phyloP scores from a whole-genome alignment of 1,140 invertebrate genomes.

The Hypsibius dujardini region DNA sequence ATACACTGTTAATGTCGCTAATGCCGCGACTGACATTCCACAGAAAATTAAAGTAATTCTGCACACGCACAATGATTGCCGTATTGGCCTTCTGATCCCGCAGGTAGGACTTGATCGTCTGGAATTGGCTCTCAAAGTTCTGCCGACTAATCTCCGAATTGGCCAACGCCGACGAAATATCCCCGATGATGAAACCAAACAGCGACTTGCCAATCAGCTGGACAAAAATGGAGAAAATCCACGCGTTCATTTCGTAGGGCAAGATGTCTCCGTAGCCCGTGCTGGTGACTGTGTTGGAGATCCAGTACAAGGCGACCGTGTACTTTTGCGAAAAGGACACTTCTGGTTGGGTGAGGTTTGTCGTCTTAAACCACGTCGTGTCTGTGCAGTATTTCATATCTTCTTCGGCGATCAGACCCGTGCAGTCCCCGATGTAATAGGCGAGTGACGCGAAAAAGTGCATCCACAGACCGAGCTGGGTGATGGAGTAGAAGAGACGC shows the following conservation, averaged over 20 bases:
- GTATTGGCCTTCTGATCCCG: background rate
- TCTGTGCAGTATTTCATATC: background rate
- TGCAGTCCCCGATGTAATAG: background rate
- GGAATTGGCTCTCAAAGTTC: slow-evolving; percentile 5
- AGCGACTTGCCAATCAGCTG: background rate
- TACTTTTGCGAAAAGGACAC: slow-evolving; percentile 1
- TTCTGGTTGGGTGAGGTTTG: background rate
- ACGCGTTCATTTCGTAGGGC: background rate
- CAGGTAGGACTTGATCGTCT: background rate
- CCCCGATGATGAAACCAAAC: background rate
- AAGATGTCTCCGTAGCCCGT: slow-evolving; percentile 22
- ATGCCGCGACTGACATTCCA: background rate
- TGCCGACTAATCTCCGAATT: background rate
- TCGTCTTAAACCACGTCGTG: background rate
- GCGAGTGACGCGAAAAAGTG: background rate
- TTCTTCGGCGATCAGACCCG: background rate
- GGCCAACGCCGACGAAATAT: slow-evolving; percentile 4
- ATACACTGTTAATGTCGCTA: background rate
- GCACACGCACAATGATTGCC: background rate
- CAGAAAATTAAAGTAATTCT: slow-evolving; percentile 6
- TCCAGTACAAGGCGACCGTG: slow-evolving; percentile 22
- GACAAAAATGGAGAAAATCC: background rate
- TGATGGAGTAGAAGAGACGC: background rate
- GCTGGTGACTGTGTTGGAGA: slow-evolving; percentile 20
- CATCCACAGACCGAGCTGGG: background rate